Evolutionary conservation across 2,113 vertebrate species (phyloP).

Genomic region (Climacteris rufus): DNA sequence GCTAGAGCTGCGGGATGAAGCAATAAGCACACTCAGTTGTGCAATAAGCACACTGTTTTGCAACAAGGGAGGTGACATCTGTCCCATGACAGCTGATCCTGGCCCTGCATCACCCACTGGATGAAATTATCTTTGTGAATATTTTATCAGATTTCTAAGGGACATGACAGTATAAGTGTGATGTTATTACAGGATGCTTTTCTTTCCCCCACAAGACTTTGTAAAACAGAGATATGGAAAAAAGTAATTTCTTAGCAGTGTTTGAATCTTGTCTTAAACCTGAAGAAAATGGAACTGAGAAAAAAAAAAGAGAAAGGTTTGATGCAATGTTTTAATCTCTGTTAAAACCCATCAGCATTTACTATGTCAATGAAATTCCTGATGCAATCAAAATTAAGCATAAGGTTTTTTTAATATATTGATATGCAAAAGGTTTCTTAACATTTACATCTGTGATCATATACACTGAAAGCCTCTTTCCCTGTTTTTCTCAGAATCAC

Average conservation of each 20-base stretch:
- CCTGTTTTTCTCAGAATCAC: background rate
- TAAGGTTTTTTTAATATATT: background rate
- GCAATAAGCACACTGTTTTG: background rate
- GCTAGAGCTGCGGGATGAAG: background rate
- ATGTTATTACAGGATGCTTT: background rate
- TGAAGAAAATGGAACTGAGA: background rate
- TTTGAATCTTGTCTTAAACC: background rate
- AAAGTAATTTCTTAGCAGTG: background rate
- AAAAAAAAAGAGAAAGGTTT: background rate
- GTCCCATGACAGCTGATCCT: background rate
- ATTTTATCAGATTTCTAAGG: background rate
- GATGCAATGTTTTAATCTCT: background rate
- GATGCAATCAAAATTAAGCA: background rate
- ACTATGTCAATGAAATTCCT: background rate
- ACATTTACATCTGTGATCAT: background rate
- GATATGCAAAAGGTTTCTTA: background rate
- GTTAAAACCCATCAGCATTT: background rate
- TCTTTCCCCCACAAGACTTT: background rate
- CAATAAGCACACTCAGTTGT: background rate
- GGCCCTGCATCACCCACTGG: background rate
- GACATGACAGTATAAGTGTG: background rate
- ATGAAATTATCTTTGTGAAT: background rate
- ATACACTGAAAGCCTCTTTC: background rate
- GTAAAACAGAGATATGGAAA: background rate
- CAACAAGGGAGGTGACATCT: background rate